phyloP scores from a whole-genome alignment of 2,113 vertebrate species.

The Alexandromys fortis region DNA sequence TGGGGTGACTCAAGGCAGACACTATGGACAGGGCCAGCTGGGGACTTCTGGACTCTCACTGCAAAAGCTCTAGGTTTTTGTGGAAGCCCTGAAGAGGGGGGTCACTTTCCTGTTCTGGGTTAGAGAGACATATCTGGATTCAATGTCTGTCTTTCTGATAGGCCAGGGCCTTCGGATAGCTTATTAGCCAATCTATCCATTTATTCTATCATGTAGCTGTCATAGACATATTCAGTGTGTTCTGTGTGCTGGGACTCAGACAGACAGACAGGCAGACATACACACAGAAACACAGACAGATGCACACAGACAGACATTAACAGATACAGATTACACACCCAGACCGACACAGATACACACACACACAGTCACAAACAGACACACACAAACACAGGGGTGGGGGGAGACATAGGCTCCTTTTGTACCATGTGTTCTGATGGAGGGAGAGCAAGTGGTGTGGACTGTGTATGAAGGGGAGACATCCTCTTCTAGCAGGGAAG shows the following conservation, averaged over 20 bases:
- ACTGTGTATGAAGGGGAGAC: neutral
- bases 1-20: too few species aligned
- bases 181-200: neutral
- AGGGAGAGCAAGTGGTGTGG: neutral
- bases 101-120: too few species aligned
- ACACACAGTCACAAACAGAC: neutral
- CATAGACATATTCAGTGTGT: neutral
- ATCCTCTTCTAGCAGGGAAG: neutral
- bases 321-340: neutral
- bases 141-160: neutral
- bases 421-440: neutral
- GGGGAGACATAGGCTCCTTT: neutral
- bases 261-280: neutral
- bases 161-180: neutral
- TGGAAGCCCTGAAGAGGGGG: too few species aligned
- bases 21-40: too few species aligned
- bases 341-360: neutral
- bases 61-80: too few species aligned
- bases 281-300: neutral
- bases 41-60: too few species aligned
- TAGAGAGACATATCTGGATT: too few species aligned
- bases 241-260: neutral
- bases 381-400: neutral
- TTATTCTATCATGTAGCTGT: neutral
- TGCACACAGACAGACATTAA: neutral